phyloP scores from a whole-genome alignment of 2,888 invertebrate genomes.

The Allolobophora icterica region DNA sequence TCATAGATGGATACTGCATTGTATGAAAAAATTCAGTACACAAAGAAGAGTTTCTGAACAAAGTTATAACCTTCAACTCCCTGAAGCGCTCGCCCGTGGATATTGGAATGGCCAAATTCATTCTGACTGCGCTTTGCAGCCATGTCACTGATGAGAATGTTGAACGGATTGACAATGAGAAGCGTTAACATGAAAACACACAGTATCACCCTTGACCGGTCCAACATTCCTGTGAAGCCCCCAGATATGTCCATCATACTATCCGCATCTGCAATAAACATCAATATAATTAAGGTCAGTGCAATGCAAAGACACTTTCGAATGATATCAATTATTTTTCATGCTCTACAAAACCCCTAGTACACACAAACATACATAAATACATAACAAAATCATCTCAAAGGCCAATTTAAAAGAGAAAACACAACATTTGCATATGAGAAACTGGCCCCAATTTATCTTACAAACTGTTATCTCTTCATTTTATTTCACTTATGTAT shows the following conservation, averaged over 20 bases:
- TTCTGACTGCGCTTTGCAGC: background rate
- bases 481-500: too few relatives aligned
- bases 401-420: too few relatives aligned
- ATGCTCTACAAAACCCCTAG: too few relatives aligned
- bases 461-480: too few relatives aligned
- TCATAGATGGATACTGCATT: background rate
- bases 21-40: background rate
- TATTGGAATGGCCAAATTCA: background rate
- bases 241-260: background rate
- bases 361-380: too few relatives aligned
- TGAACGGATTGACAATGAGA: conserved; percentile 88
- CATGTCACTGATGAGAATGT: conserved; percentile 69
- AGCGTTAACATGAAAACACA: conserved; percentile 91
- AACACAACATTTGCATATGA: background rate
- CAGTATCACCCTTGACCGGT: conserved; percentile 84
- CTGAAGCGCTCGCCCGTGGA: background rate
- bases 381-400: too few relatives aligned
- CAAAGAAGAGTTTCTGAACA: background rate
- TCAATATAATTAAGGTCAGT: background rate
- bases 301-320: background rate
- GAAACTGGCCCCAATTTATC: background rate
- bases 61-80: background rate
- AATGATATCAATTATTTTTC: background rate
- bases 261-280: background rate
- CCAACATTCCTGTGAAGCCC: conserved; percentile 74